Evolutionary conservation across 2,888 invertebrate species (phyloP).

Genomic region (Phania funesta): DNA sequence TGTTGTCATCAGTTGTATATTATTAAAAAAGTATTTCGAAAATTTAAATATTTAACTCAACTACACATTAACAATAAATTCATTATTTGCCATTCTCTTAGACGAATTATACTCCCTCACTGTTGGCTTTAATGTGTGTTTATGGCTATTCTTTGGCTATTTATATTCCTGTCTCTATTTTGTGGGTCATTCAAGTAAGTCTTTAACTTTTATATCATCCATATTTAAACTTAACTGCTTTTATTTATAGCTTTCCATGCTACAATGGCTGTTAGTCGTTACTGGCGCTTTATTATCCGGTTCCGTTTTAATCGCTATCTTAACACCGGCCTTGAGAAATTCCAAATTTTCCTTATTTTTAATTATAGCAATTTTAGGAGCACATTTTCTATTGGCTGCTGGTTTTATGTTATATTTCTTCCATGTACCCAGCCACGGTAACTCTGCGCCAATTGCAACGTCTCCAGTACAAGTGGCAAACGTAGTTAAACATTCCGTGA

Average conservation of each 20-base stretch:
- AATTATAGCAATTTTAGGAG: slow-evolving; percentile 85
- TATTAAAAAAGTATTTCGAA: too few species aligned
- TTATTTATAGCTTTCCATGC: slow-evolving; percentile 82
- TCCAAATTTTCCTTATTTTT: slow-evolving; percentile 85
- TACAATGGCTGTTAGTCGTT: slow-evolving; percentile 94
- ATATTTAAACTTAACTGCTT: not conserved
- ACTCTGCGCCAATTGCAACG: not conserved
- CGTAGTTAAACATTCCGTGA: slow-evolving; percentile 32
- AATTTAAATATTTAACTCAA: too few species aligned
- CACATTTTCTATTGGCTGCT: slow-evolving; percentile 90
- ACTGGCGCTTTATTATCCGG: slow-evolving; percentile 92
- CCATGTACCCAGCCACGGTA: slow-evolving; percentile 81
- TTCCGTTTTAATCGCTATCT: slow-evolving; percentile 89
- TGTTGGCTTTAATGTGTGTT: slow-evolving; percentile 93
- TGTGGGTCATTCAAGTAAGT: slow-evolving; percentile 92
- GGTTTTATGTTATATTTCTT: slow-evolving; percentile 94
- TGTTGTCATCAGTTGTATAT: too few species aligned
- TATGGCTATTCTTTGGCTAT: slow-evolving; percentile 97
- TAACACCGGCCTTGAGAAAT: slow-evolving; percentile 87
- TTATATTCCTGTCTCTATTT: slow-evolving; percentile 94
- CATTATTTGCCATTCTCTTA: slow-evolving; percentile 69
- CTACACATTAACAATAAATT: not conserved
- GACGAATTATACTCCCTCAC: slow-evolving; percentile 83
- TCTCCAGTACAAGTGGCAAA: slow-evolving; percentile 21
- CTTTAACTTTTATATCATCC: not conserved